Conservation (phyloP, 2,113 vertebrate species). For the Nematolebias whitei region DNA sequence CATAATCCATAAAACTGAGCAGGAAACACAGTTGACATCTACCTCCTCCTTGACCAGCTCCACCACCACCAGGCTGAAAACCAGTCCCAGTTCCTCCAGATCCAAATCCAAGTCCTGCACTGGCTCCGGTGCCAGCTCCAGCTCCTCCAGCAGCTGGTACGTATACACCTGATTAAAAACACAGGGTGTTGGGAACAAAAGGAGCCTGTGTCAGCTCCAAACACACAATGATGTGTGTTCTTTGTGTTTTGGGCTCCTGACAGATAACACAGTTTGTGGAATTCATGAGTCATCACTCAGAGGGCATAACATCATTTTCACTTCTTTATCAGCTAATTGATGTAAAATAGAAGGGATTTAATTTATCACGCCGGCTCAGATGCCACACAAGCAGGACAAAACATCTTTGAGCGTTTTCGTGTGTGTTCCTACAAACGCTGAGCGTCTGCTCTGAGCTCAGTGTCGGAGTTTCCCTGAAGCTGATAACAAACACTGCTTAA, state of each 20-base stretch:
- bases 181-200: not conserved
- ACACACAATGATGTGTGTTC: conserved; percentile 19
- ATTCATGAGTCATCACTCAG: conserved; percentile 44
- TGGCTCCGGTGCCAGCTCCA: conserved; percentile 40
- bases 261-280: conserved; percentile 31
- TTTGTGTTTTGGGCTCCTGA: conserved; percentile 8
- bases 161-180: conserved; percentile 68
- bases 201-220: not conserved
- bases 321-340: conserved; percentile 24
- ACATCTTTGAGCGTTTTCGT: not conserved
- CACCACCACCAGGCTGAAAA: conserved; percentile 56
- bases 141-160: conserved; percentile 73
- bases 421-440: not conserved
- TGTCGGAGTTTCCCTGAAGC: conserved; percentile 25
- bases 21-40: not conserved
- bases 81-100: conserved; percentile 53
- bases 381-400: conserved; percentile 23
- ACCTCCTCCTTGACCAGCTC: conserved; percentile 62
- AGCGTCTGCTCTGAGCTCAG: conserved; percentile 4
- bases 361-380: conserved; percentile 4
- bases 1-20: not conserved
- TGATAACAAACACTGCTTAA: conserved; percentile 47
- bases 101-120: conserved; percentile 51
- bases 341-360: conserved; percentile 24
- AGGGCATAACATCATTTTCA: conserved; percentile 11